These are phyloP conservation scores for Tragopan temminckii DNA, from an alignment of 2,797 vertebrate genomes.

Conservation along the genomic window DNA sequence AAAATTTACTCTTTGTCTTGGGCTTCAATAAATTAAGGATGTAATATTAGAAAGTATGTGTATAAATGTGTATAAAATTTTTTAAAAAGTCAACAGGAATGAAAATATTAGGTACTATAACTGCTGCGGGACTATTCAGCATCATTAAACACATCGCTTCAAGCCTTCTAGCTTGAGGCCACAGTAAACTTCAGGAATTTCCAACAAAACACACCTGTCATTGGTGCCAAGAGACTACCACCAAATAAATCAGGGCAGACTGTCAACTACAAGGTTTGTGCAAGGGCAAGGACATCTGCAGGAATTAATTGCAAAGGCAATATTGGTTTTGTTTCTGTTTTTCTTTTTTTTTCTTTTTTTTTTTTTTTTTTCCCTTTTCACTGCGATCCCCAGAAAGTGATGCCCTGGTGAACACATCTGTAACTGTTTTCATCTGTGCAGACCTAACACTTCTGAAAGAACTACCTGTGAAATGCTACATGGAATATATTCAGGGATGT, in stretches of 20 bases:
- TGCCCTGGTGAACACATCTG: background rate
- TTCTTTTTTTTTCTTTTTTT: background rate
- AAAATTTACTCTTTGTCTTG: background rate
- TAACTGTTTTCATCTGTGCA: background rate
- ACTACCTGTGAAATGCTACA: background rate
- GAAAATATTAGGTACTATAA: background rate
- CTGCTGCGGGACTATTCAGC: background rate
- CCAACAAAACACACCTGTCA: fast-evolving
- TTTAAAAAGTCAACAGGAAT: background rate
- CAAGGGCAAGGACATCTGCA: background rate
- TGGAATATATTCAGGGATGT: background rate
- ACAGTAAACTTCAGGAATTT: background rate
- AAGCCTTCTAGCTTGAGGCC: background rate
- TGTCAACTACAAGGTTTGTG: background rate
- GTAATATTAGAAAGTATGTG: background rate
- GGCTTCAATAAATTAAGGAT: background rate
- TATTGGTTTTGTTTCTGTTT: background rate
- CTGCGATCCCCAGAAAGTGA: background rate
- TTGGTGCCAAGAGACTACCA: background rate
- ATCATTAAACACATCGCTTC: background rate
- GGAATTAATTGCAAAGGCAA: background rate
- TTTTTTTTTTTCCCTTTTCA: background rate
- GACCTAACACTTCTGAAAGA: background rate
- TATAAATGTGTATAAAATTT: background rate
- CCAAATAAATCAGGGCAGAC: background rate